Evolutionary conservation across 2,113 vertebrate species (phyloP), one percentile per base, ranked within the genome.

Genomic region (Speoplatyrhinus poulsoni): DNA sequence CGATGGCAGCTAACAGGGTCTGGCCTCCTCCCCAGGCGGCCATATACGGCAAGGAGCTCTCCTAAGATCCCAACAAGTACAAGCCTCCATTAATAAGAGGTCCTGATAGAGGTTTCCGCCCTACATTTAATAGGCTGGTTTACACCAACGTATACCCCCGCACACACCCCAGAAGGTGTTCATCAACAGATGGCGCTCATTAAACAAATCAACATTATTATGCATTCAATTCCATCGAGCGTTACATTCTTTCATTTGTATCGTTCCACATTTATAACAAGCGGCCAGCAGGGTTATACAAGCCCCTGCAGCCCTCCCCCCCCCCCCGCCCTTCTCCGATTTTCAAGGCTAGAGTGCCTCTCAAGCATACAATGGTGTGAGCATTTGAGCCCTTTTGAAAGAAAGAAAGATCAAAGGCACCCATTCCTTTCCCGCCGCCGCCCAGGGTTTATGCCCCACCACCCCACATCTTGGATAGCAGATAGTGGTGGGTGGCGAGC

Each of bases 1-100:
- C 94, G 89, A 96, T 98, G 96, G 98, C 96, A 98, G 96, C 95
- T 95, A 95, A 94, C 93, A 96, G 94, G 94, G 94, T 93, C 93
- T 93, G 91, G 92, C 90, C 94, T 93, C 92, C 95, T 94, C 95
- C 96, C 96, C 93, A 95, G 94, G 95, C 95, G 94, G 94, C 93
- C 92, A 93, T 91, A 93, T 82, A 90, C 96, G 96, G 95, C 94
- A 94, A 92, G 92, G 94, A 98, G 95, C 95, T 97, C 96, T 94
- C 93, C 92, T 93, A 92, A 95, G 94, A 97, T 95, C 89, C 92
- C 92, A 94, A 93, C 92, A 83, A 86, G 79, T 85, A 88, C 82
- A 86, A 82, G 87, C 85, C 81, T 88, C 81, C 87, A 85, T 90
- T 92, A 91, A 89, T 88, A 89, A 87, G 85, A 90, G 83, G 80